Percentiles rank a stretch among this genome's conserved stretches.
Evolutionary conservation across 2,888 invertebrate species (phyloP).

Genomic region (Globia sparganii): DNA sequence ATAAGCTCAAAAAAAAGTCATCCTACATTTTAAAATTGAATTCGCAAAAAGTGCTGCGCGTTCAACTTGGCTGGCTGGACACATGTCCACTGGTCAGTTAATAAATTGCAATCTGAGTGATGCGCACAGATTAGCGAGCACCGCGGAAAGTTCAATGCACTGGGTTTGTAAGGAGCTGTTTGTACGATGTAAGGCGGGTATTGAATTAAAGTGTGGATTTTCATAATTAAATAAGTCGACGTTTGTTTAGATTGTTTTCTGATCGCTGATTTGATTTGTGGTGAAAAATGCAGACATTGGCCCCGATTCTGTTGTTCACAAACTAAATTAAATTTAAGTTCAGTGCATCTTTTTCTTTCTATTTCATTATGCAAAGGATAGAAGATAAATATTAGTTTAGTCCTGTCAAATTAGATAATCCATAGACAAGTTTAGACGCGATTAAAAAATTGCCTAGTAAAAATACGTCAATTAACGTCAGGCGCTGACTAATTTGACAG

Average conservation of each 20-base stretch:
- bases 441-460: too few species aligned
- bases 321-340: too few species aligned
- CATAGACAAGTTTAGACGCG: too few species aligned
- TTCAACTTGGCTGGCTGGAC: conserved; percentile 52
- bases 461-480: too few species aligned
- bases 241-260: background rate
- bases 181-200: background rate
- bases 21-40: conserved; percentile 37
- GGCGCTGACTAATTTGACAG: too few species aligned
- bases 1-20: conserved; percentile 7
- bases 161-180: conserved; percentile 72
- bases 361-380: too few species aligned
- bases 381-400: too few species aligned
- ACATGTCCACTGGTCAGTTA: conserved; percentile 73
- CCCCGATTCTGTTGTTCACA: too few species aligned
- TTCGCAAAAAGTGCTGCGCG: conserved; percentile 38
- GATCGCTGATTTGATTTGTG: background rate
- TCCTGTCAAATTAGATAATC: too few species aligned
- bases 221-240: too few species aligned
- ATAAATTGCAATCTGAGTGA: conserved; percentile 82
- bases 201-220: background rate
- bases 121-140: conserved; percentile 73
- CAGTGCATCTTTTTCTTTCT: too few species aligned
- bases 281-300: background rate
- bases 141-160: conserved; percentile 79